A percentile compares a stretch with the other conserved stretches of the same genome.
Evolutionary conservation across 2,888 invertebrate species (phyloP).

Genomic region (Drosophila kuntzei): DNA sequence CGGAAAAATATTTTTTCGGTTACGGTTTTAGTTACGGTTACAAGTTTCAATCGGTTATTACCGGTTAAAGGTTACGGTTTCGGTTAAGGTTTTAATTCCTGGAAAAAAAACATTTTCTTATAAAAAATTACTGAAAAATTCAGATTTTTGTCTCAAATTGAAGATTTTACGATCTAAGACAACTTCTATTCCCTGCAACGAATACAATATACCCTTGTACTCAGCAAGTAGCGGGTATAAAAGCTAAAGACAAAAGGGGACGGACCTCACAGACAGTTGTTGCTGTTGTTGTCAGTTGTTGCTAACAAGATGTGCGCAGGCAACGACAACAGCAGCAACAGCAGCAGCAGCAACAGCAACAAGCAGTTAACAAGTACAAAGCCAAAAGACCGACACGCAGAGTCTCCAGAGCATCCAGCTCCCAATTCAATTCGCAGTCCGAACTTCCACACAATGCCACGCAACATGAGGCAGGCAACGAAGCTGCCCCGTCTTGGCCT

Average conservation of each 20-base stretch:
- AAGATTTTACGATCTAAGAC: no score
- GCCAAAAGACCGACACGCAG: slow-evolving; percentile 72
- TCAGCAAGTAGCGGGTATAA: background rate
- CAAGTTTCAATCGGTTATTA: no score
- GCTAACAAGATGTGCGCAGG: slow-evolving; percentile 75
- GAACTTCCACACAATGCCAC: slow-evolving; percentile 52
- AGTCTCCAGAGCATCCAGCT: slow-evolving; percentile 22
- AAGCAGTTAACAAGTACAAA: slow-evolving; percentile 70
- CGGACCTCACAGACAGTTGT: slow-evolving; percentile 47
- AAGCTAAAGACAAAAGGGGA: slow-evolving; percentile 18
- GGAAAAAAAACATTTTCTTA: no score
- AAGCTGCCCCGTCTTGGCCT: slow-evolving; percentile 25
- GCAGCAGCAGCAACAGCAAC: slow-evolving; percentile 42
- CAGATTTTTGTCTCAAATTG: no score
- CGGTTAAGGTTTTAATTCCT: no score
- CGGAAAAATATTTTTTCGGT: no score
- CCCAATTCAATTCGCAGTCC: slow-evolving; percentile 20
- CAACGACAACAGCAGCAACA: slow-evolving; percentile 46
- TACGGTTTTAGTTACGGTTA: no score
- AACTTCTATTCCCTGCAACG: no score
- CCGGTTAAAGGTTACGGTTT: no score
- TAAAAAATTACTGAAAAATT: no score
- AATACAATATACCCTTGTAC: background rate
- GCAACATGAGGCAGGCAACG: slow-evolving; percentile 50
- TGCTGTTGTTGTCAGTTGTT: slow-evolving; percentile 46